Conservation (phyloP, 2,113 vertebrate genomes). For the Ictalurus punctatus region DNA sequence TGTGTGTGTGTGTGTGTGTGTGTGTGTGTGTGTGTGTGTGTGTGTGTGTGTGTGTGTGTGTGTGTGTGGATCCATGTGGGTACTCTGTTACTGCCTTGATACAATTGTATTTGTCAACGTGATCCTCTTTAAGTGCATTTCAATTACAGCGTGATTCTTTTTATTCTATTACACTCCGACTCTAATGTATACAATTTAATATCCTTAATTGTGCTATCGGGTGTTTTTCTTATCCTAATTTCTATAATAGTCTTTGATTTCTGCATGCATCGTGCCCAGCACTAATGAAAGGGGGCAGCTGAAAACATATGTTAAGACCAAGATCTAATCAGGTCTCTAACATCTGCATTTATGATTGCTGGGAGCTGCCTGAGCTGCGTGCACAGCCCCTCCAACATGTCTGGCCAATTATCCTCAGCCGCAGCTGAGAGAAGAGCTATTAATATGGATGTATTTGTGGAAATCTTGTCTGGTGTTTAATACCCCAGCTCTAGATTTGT, state of each 20-base stretch:
- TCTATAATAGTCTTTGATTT: constrained; percentile 88
- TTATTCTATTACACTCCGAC: constrained; percentile 92
- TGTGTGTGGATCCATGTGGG: constrained; percentile 67
- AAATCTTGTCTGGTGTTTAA: constrained; percentile 42
- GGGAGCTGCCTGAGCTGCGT: constrained; percentile 68
- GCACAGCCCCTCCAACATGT: constrained; percentile 64
- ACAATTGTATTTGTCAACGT: constrained; percentile 95
- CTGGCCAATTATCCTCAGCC: constrained; percentile 67
- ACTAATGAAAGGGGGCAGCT: constrained; percentile 87
- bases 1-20: constrained; percentile 78
- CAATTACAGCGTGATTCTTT: constrained; percentile 94
- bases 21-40: constrained; percentile 74
- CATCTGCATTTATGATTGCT: constrained; percentile 82
- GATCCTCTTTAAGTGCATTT: constrained; percentile 99
- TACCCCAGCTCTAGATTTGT: constrained; percentile 60
- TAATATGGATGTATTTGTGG: constrained; percentile 66
- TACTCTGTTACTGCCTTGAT: constrained; percentile 81
- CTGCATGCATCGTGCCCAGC: constrained; percentile 77
- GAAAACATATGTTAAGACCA: constrained; percentile 78
- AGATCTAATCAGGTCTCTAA: constrained; percentile 80
- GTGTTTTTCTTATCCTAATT: constrained; percentile 91
- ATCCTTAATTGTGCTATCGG: constrained; percentile 94
- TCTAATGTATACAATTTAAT: constrained; percentile 96
- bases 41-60: constrained; percentile 62
- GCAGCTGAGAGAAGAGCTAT: constrained; percentile 61